Evolutionary conservation across 2,113 vertebrate species (phyloP).

Genomic region (Dipodomys spectabilis): DNA sequence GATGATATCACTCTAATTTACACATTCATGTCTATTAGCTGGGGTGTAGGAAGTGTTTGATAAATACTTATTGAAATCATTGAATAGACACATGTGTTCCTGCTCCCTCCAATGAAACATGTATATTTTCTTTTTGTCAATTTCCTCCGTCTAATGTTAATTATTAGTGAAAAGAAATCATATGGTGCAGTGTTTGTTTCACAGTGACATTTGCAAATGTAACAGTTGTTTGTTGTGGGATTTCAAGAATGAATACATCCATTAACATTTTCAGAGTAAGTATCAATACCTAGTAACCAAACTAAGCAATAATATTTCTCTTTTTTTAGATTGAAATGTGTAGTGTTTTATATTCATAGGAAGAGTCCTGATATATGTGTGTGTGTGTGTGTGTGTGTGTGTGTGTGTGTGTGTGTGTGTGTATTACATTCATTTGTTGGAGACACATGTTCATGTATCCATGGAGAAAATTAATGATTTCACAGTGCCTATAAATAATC

Average conservation of each 20-base stretch:
- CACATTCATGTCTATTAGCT: background rate
- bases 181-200: background rate
- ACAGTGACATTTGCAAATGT: slow-evolving; percentile 7
- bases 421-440: no score
- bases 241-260: slow-evolving; percentile 23
- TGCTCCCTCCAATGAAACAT: background rate
- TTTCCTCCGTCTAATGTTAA: background rate
- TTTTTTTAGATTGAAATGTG: background rate
- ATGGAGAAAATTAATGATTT: background rate
- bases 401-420: background rate
- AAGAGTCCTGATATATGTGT: background rate
- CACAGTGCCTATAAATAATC: background rate
- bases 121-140: background rate
- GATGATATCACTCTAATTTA: background rate
- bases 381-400: background rate
- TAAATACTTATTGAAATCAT: background rate
- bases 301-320: background rate
- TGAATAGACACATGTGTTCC: background rate
- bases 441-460: background rate
- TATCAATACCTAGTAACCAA: background rate
- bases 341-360: background rate
- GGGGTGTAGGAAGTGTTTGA: background rate
- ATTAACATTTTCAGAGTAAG: slow-evolving; percentile 21
- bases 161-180: background rate
- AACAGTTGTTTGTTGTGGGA: background rate